Base-by-base conservation (phyloP, 1,140 invertebrate species). In the Gonatopus flavifemur region DNA sequence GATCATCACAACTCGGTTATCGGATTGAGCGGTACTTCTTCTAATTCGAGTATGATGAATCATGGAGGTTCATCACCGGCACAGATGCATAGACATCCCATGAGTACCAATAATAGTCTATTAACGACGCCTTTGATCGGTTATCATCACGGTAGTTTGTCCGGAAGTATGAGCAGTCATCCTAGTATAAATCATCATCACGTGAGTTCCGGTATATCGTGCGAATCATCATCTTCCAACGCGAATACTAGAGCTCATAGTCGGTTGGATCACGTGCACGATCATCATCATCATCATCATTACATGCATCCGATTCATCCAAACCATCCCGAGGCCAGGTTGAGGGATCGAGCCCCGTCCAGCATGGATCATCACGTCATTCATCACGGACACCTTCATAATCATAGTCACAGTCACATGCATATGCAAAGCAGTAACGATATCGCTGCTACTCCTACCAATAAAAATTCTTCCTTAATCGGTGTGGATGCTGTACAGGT, bases 401-500 rank as follows among this genome's bases (percentile, higher is more conserved):
- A 24, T 25, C 65, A 66, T 25, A 40, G 49, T 12, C 45, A 55
- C 5, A 59, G 60, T 5, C 68, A 73, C 21, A 28, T 35, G 5
- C 59, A 56, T 9, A n/a, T n/a, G n/a, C n/a, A n/a, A n/a, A 53
- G 57, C 18, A 65, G 28, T 10, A 48, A 24, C 40, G 59, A 62
- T 24, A 57, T 50, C 36, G 15, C 10, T n/a, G 12, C 12, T 12
- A 28, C 25, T 12, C 10, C 53, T 25, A 64, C 60, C 13, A n/a
- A n/a, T n/a, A 72, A 70, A 33, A 67, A 59, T 25, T 38, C 55
- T 36, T 45, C 65, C 24, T 64, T 70, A 5, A 70, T 76, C 31
- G 64, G 69, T 2, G 59, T 72, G 10, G 66, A 71, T 31, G 47
- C 63, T n/a, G 69, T 72, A 37, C 72, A 74, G 65, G 72, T 74